Conservation (phyloP, 2,797 vertebrate genomes). For the Malurus leucopterus region DNA sequence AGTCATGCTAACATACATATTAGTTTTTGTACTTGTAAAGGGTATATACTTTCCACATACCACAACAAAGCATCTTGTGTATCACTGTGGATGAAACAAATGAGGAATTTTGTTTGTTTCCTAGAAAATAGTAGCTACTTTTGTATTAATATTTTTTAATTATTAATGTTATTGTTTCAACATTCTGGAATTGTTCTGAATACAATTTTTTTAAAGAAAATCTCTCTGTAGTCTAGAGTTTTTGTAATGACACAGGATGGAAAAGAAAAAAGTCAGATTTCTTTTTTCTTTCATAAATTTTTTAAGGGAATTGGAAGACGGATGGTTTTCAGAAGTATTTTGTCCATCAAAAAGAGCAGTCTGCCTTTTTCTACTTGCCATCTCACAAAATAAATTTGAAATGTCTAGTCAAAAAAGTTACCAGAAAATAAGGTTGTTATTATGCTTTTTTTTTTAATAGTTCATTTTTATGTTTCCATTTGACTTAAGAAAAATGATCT, state of each 20-base stretch:
- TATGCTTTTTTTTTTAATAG: neutral
- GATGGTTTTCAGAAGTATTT: neutral
- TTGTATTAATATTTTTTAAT: fast-evolving
- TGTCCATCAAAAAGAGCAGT: neutral
- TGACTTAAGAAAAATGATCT: neutral
- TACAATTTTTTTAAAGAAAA: neutral
- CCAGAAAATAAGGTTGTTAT: neutral
- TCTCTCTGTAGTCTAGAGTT: neutral
- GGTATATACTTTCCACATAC: neutral
- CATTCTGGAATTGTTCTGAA: neutral
- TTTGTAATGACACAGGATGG: neutral
- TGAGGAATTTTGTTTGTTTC: neutral
- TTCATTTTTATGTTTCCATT: neutral
- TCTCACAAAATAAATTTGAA: neutral
- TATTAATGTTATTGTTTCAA: neutral
- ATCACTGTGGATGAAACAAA: neutral
- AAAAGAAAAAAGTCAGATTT: neutral
- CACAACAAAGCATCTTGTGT: neutral
- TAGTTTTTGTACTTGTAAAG: neutral
- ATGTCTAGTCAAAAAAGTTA: neutral
- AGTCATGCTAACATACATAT: neutral
- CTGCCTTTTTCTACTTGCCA: neutral
- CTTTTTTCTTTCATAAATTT: neutral
- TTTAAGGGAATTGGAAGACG: neutral
- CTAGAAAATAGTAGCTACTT: neutral